Conservation (phyloP, 2,113 vertebrate species). For the Tetraodon nigroviridis region DNA sequence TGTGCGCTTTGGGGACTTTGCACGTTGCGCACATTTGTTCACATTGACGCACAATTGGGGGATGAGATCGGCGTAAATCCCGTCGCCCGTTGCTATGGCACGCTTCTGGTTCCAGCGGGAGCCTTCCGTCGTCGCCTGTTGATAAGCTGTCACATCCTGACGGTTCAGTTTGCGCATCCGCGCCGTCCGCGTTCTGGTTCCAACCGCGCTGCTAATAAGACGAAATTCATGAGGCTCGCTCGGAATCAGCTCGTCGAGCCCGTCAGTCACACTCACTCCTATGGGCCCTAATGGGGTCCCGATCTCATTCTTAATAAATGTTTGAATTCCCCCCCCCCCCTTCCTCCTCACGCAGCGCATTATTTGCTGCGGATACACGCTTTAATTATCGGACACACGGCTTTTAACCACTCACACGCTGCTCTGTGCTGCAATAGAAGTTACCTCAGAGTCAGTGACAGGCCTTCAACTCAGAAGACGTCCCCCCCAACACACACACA, state of each 20-base stretch:
- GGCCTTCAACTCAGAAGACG: constrained; percentile 53
- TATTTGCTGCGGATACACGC: too few relatives aligned
- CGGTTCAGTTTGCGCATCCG: constrained; percentile 31
- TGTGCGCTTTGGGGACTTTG: constrained; percentile 59
- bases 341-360: too few relatives aligned
- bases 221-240: constrained; percentile 47
- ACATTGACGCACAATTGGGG: constrained; percentile 63
- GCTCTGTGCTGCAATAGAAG: constrained; percentile 34
- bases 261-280: constrained; percentile 36
- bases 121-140: constrained; percentile 65
- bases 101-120: constrained; percentile 24
- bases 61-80: constrained; percentile 46
- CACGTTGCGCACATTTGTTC: constrained; percentile 64
- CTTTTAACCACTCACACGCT: constrained; percentile 23
- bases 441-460: constrained; percentile 33
- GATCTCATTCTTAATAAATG: constrained; percentile 19
- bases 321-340: too few relatives aligned
- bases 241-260: constrained; percentile 43
- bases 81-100: constrained; percentile 55
- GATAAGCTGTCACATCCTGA: constrained; percentile 59
- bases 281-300: constrained; percentile 32
- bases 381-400: constrained; percentile 8
- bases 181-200: constrained; percentile 26
- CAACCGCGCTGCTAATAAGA: constrained; percentile 29
- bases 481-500: constrained; percentile 36